Percentiles rank a stretch among this genome's conserved stretches.
phyloP scores from a whole-genome alignment of 1,140 invertebrate genomes.

The Euura saliciscinereae region DNA sequence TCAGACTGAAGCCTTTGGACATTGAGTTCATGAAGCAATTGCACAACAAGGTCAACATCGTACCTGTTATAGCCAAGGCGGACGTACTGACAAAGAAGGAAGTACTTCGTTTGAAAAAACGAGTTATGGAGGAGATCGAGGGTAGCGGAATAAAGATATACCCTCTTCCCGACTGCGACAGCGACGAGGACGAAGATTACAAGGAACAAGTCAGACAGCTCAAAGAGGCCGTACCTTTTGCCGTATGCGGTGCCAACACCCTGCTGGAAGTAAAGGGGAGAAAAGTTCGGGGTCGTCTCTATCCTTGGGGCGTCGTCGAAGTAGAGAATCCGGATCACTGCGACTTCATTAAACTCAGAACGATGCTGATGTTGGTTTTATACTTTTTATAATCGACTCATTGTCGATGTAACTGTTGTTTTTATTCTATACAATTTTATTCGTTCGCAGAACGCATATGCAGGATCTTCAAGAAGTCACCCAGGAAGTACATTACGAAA shows the following conservation, averaged over 20 bases:
- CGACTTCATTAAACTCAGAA: slow-evolving; percentile 97
- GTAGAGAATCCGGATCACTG: slow-evolving; percentile 99
- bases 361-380: slow-evolving; percentile 88
- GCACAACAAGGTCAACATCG: slow-evolving; percentile 98
- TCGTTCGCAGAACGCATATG: slow-evolving; percentile 85
- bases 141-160: slow-evolving; percentile 90
- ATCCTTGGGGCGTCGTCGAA: slow-evolving; percentile 99
- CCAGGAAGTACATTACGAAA: slow-evolving; percentile 96
- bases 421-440: slow-evolving; percentile 8
- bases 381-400: slow-evolving; percentile 4
- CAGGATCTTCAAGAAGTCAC: slow-evolving; percentile 96
- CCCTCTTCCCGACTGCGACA: slow-evolving; percentile 94
- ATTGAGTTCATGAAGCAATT: slow-evolving; percentile 99
- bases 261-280: slow-evolving; percentile 88
- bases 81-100: slow-evolving; percentile 98
- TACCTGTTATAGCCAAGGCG: slow-evolving; percentile 98
- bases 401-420: neutral
- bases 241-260: slow-evolving; percentile 96
- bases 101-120: slow-evolving; percentile 85
- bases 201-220: slow-evolving; percentile 92
- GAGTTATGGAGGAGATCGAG: slow-evolving; percentile 84
- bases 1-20: slow-evolving; percentile 83
- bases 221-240: slow-evolving; percentile 95
- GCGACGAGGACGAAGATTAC: slow-evolving; percentile 93
- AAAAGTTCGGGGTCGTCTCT: slow-evolving; percentile 89